These are phyloP conservation scores for Trichonephila clavipes DNA, from an alignment of 1,140 invertebrate species.

Conservation along the genomic window DNA sequence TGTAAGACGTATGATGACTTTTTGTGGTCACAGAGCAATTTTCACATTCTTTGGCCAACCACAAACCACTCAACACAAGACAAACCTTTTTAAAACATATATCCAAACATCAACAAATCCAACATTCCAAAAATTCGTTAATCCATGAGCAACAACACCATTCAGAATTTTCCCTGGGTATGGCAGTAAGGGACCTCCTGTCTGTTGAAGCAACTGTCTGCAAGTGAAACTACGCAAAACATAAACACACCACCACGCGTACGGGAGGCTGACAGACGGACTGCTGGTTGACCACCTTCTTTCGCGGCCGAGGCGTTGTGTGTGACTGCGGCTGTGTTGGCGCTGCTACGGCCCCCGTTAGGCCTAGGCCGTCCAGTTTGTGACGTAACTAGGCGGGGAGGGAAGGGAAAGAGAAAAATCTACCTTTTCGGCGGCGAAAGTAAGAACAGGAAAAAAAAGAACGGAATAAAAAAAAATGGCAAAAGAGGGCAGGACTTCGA, in stretches of 20 bases:
- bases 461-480: constrained; percentile 2
- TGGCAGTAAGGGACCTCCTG: neutral
- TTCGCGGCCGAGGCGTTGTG: neutral
- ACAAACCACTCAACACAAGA: neutral
- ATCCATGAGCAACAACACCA: neutral
- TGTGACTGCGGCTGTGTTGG: constrained; percentile 51
- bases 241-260: neutral
- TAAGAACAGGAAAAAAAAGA: neutral
- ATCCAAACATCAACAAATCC: neutral
- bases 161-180: neutral
- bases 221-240: constrained; percentile 10
- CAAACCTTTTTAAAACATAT: neutral
- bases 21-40: neutral
- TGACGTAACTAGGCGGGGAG: constrained; percentile 47
- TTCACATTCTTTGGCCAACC: neutral
- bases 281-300: constrained; percentile 53
- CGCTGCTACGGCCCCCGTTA: constrained; percentile 60
- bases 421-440: constrained; percentile 9
- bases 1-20: neutral
- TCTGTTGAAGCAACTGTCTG: neutral
- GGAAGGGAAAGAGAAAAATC: constrained; percentile 7
- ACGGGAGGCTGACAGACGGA: neutral
- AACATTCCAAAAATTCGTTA: neutral
- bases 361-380: constrained; percentile 72
- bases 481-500: constrained; percentile 3